Evolutionary conservation across 2,888 invertebrate species (phyloP).

Genomic region (Onthophagus sagittarius): DNA sequence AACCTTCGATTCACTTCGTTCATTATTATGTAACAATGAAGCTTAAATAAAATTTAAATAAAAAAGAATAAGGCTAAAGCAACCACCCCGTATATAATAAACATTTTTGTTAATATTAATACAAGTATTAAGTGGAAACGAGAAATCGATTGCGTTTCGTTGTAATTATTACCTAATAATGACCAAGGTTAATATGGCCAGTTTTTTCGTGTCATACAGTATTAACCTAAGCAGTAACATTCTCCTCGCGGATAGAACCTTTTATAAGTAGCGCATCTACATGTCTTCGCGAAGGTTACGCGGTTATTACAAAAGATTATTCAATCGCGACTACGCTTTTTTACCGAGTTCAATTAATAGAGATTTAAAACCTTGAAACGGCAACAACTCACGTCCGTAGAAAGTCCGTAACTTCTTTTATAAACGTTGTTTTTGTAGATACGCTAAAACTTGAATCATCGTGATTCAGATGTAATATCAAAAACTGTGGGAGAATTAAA

Average conservation of each 20-base stretch:
- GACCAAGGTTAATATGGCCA: slow-evolving; percentile 16
- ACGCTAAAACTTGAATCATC: too few relatives aligned
- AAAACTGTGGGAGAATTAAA: not conserved
- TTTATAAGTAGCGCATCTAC: not conserved
- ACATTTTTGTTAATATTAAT: too few relatives aligned
- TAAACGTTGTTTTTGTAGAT: too few relatives aligned
- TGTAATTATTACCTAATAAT: slow-evolving; percentile 26
- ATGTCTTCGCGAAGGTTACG: not conserved
- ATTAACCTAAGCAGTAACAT: not conserved
- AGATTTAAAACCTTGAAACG: not conserved
- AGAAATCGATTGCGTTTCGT: slow-evolving; percentile 20
- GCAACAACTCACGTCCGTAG: not conserved
- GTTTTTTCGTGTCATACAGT: slow-evolving; percentile 16
- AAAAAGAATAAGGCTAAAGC: not conserved
- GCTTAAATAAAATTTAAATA: too few relatives aligned
- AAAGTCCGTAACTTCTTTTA: not conserved
- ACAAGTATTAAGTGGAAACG: not conserved
- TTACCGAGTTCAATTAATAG: not conserved
- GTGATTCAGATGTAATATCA: not conserved
- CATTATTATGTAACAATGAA: not conserved
- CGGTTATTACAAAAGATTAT: not conserved
- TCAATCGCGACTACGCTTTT: not conserved
- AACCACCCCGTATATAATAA: slow-evolving; percentile 10
- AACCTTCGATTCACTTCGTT: not conserved
- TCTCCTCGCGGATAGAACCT: not conserved